A percentile compares a stretch with the other conserved stretches of the same genome.
Conservation (phyloP, 2,888 invertebrate genomes). For the Drosophila ezoana region DNA sequence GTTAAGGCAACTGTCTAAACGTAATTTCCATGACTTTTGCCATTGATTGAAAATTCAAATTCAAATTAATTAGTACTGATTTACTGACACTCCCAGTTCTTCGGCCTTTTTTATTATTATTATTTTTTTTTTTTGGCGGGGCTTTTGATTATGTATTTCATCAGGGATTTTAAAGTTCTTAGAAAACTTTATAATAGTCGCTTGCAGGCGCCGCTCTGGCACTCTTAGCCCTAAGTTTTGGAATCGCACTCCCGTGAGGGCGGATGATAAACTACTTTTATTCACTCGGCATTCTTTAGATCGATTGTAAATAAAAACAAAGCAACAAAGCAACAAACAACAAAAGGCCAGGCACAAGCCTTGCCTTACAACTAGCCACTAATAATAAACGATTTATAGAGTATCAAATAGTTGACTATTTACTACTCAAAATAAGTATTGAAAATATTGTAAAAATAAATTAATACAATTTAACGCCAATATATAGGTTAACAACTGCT, state of each 20-base stretch:
- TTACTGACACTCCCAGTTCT: conserved; percentile 12
- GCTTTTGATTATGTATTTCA: conserved; percentile 4
- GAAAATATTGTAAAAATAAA: too few relatives aligned
- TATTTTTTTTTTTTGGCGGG: conserved; percentile 20
- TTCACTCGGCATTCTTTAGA: too few relatives aligned
- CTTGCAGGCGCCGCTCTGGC: too few relatives aligned
- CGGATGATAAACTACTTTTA: too few relatives aligned
- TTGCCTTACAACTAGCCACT: too few relatives aligned
- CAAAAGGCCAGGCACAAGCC: too few relatives aligned
- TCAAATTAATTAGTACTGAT: conserved; percentile 31
- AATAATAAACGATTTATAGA: too few relatives aligned
- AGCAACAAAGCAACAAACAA: too few relatives aligned
- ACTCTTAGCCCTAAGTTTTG: background rate
- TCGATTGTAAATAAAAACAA: too few relatives aligned
- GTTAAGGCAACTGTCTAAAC: conserved; percentile 43
- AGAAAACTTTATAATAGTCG: background rate
- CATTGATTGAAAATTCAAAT: conserved; percentile 42
- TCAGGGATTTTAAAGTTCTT: background rate
- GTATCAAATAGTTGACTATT: background rate
- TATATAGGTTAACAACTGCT: background rate
- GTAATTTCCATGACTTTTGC: conserved; percentile 42
- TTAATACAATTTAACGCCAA: too few relatives aligned
- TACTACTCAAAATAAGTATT: background rate
- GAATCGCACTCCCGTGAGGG: background rate
- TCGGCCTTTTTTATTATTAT: too few relatives aligned